These are phyloP conservation scores for Dasypus novemcinctus DNA, from an alignment of 2,113 vertebrate species.

Conservation along the genomic window DNA sequence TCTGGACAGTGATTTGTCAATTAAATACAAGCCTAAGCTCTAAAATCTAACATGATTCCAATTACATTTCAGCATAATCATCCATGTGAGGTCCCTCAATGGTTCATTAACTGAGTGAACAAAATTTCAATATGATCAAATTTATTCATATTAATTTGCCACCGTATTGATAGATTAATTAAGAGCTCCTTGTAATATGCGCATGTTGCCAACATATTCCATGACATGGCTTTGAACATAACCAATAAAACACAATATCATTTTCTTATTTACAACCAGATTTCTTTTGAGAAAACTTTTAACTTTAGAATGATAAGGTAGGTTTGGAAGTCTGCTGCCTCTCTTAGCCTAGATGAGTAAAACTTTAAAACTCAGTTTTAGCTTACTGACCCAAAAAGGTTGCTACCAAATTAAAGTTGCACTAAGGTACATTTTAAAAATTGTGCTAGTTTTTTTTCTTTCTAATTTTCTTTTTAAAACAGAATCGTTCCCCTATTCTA, in stretches of 20 bases:
- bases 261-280: not conserved
- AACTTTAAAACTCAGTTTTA: not conserved
- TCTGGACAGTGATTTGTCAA: not conserved
- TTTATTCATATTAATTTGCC: not conserved
- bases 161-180: rapidly evolving
- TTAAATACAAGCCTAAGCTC: not conserved
- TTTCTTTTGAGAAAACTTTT: not conserved
- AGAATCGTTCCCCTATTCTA: not conserved
- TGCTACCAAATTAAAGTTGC: not conserved
- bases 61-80: not conserved
- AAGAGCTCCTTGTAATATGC: too few species aligned
- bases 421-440: not conserved
- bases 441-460: not conserved
- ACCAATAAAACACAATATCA: not conserved
- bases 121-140: not conserved
- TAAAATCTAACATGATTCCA: not conserved
- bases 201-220: not conserved
- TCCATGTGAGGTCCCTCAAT: too few species aligned
- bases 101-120: not conserved
- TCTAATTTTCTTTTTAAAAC: constrained; percentile 20
- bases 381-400: not conserved
- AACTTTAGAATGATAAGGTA: not conserved
- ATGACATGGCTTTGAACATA: not conserved
- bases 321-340: not conserved
- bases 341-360: not conserved